phyloP scores from a whole-genome alignment of 2,888 invertebrate species.

The Thereva nobilitata region DNA sequence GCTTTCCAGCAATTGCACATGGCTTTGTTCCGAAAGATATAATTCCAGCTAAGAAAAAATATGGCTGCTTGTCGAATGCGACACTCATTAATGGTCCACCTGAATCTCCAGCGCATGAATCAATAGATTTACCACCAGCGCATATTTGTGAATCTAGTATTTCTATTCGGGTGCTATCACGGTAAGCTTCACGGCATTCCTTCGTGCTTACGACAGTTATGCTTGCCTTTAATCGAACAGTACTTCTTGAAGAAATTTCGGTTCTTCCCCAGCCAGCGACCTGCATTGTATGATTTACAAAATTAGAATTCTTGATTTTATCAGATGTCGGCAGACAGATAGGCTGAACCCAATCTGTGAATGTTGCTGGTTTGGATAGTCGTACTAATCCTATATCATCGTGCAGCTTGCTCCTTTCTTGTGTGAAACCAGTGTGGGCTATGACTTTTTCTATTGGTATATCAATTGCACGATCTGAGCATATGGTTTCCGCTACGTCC shows the following conservation, averaged over 20 bases:
- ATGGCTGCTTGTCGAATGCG: slow-evolving; percentile 57
- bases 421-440: slow-evolving; percentile 67
- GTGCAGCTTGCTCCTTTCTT: slow-evolving; percentile 63
- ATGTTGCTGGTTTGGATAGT: slow-evolving; percentile 61
- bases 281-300: slow-evolving; percentile 58
- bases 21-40: slow-evolving; percentile 68
- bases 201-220: slow-evolving; percentile 59
- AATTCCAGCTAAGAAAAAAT: slow-evolving; percentile 63
- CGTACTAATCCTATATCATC: slow-evolving; percentile 78
- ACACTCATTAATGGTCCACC: slow-evolving; percentile 66
- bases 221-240: slow-evolving; percentile 62
- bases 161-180: slow-evolving; percentile 56
- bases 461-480: slow-evolving; percentile 65
- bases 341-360: slow-evolving; percentile 64
- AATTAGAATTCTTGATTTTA: slow-evolving; percentile 52
- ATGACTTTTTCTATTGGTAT: slow-evolving; percentile 67
- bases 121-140: slow-evolving; percentile 64
- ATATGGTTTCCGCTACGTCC: slow-evolving; percentile 61
- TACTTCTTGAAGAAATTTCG: slow-evolving; percentile 55
- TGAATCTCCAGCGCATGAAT: slow-evolving; percentile 66
- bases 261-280: slow-evolving; percentile 72
- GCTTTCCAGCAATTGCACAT: slow-evolving; percentile 65
- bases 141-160: slow-evolving; percentile 64
- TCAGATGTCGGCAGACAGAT: slow-evolving; percentile 63
- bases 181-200: slow-evolving; percentile 63